phyloP scores from a whole-genome alignment of 2,113 vertebrate genomes.

The Proterorhinus semilunaris region DNA sequence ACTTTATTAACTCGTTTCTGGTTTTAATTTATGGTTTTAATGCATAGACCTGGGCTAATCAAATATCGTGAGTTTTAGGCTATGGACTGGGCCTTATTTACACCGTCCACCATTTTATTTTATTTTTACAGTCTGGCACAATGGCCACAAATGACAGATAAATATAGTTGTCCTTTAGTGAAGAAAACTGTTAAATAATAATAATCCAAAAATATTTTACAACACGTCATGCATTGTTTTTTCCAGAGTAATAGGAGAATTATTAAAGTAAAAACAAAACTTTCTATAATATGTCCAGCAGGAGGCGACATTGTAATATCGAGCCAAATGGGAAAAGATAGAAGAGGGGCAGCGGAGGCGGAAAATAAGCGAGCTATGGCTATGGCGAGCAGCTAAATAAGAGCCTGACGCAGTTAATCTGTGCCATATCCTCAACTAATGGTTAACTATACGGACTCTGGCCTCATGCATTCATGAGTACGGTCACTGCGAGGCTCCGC shows the following conservation, averaged over 20 bases:
- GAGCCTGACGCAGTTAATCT: slow-evolving; percentile 46
- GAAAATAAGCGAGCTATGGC: background rate
- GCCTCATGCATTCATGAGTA: slow-evolving; percentile 2
- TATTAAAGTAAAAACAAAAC: background rate
- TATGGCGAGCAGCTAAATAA: background rate
- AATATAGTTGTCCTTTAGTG: too few relatives aligned
- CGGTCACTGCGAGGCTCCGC: slow-evolving; percentile 7
- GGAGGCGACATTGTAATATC: background rate
- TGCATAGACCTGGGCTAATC: too few relatives aligned
- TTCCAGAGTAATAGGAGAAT: too few relatives aligned
- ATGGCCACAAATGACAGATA: too few relatives aligned
- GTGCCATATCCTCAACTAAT: slow-evolving; percentile 25
- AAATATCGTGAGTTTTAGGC: too few relatives aligned
- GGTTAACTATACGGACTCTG: slow-evolving; percentile 62
- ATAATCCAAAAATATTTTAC: too few relatives aligned
- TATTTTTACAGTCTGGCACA: too few relatives aligned
- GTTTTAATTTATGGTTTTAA: too few relatives aligned
- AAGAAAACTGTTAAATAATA: too few relatives aligned
- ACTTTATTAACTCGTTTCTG: background rate
- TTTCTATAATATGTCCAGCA: slow-evolving; percentile 11
- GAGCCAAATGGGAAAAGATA: background rate
- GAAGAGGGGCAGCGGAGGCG: background rate
- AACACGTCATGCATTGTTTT: too few relatives aligned
- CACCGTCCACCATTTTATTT: too few relatives aligned
- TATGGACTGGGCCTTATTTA: background rate